Evolutionary conservation across 2,888 invertebrate genomes (phyloP), one percentile per base, ranked within the genome.

Genomic region (Pseudanteris insignis): DNA sequence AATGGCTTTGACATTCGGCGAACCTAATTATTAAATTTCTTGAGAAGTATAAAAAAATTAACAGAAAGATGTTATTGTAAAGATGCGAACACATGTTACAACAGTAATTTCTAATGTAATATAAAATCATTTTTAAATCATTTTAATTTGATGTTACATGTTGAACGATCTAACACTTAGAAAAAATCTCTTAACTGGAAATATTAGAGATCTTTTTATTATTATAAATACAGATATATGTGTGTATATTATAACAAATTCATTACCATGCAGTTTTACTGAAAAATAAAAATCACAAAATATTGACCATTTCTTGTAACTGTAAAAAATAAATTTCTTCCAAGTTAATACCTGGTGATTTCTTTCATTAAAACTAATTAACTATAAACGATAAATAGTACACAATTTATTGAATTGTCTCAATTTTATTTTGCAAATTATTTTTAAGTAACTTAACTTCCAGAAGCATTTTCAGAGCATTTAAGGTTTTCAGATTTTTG

Each of bases 371-470:
- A 30, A 25, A n/a, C 26, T 8, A n/a, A 26, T 8, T 8, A n/a
- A 6, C 5, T 2, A 26, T 26, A 5, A 21, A 21, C 3, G 21
- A 21, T 5, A 21, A 21, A 21, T 21, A 5, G 7, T 5, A 21
- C 21, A 7, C 21, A 21, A 21, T 21, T 21, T n/a, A n/a, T n/a
- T n/a, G n/a, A n/a, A n/a, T n/a, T n/a, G n/a, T n/a, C n/a, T n/a
- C n/a, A n/a, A n/a, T n/a, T n/a, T n/a, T n/a, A n/a, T n/a, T n/a
- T n/a, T n/a, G n/a, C n/a, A 15, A 0, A 8, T 41, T 40, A 21
- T 11, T 8, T 41, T 54, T 54, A 61, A 44, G 60, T 61, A 5
- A 61, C 48, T 12, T 48, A 55, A 32, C 38, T 55, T 2, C 44
- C 29, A 24, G 59, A 36, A 4, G 47, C 37, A 28, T 47, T 44